These are phyloP conservation scores for Oreotrochilus melanogaster DNA, from an alignment of 2,113 vertebrate species.

Conservation along the genomic window DNA sequence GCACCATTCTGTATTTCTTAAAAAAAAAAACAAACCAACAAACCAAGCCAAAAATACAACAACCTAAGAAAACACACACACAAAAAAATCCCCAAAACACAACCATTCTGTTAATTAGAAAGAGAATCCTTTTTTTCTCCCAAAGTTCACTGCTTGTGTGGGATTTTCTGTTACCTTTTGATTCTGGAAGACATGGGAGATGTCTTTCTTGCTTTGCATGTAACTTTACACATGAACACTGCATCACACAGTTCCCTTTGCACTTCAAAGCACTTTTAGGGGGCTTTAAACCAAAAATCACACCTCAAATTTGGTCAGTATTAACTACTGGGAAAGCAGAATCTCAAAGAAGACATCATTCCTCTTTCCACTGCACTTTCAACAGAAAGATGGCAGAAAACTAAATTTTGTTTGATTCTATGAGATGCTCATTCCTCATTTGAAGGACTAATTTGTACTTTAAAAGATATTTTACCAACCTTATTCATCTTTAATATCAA, in stretches of 20 bases:
- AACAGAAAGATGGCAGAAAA: not conserved
- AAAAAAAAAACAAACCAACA: not conserved
- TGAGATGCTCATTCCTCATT: not conserved
- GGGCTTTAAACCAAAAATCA: not conserved
- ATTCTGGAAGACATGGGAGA: not conserved
- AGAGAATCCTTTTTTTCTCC: not conserved
- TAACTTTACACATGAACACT: not conserved
- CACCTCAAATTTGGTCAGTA: not conserved
- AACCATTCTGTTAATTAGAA: not conserved
- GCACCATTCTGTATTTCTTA: not conserved
- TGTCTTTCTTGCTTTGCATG: not conserved
- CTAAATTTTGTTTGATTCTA: not conserved
- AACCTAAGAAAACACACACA: not conserved
- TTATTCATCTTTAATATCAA: not conserved
- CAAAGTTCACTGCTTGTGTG: not conserved
- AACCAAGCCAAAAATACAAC: not conserved
- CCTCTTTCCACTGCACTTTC: not conserved
- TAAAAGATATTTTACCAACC: not conserved
- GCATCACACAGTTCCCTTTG: not conserved
- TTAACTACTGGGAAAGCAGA: not conserved
- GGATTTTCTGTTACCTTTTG: not conserved
- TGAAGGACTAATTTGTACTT: not conserved
- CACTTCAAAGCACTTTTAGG: not conserved
- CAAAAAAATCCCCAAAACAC: not conserved
- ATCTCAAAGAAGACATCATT: not conserved